Evolutionary conservation across 1,140 invertebrate genomes (phyloP).

Genomic region (Orchesella cincta): DNA sequence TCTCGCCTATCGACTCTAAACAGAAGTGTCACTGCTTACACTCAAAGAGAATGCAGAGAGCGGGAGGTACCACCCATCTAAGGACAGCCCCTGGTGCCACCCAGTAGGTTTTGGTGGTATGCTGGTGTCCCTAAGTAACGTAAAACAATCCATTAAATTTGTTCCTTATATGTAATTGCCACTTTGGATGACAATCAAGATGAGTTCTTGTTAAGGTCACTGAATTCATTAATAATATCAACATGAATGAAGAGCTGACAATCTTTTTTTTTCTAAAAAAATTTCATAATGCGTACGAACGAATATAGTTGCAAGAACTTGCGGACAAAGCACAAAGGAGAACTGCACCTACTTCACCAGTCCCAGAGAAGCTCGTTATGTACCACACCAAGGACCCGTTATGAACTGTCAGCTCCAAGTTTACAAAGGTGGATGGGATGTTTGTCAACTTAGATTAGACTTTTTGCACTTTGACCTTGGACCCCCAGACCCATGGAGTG

Average conservation of each 20-base stretch:
- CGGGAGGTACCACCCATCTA: constrained; percentile 54
- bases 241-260: no score
- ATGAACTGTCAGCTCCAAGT: constrained; percentile 57
- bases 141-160: no score
- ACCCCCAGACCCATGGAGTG: constrained; percentile 53
- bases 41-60: constrained; percentile 52
- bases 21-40: constrained; percentile 54
- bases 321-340: constrained; percentile 56
- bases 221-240: no score
- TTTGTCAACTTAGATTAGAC: constrained; percentile 57
- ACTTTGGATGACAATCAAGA: no score
- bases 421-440: constrained; percentile 54
- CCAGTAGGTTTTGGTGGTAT: constrained; percentile 57
- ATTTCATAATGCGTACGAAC: no score
- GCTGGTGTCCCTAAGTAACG: no score
- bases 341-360: constrained; percentile 59
- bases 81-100: constrained; percentile 56
- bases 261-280: no score
- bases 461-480: constrained; percentile 52
- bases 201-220: no score
- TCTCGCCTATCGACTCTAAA: neutral
- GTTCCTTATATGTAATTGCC: no score
- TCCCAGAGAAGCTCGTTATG: constrained; percentile 50
- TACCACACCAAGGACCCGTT: constrained; percentile 47
- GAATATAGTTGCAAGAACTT: constrained; percentile 55